Conservation (phyloP, 2,113 vertebrate species). For the Corythaeola cristata region DNA sequence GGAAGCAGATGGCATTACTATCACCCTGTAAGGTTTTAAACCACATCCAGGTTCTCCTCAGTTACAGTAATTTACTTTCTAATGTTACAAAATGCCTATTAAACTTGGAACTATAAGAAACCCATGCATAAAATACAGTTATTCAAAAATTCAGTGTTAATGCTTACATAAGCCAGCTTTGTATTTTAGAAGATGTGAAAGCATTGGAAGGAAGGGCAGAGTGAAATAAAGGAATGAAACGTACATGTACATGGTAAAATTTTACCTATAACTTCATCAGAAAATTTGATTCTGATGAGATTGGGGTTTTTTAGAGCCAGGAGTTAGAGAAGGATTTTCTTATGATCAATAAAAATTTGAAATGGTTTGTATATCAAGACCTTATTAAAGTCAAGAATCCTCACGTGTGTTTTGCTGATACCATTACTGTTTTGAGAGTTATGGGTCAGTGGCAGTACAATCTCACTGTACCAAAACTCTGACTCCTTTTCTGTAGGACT, state of each 20-base stretch:
- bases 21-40: not conserved
- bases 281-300: not conserved
- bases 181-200: not conserved
- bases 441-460: not conserved
- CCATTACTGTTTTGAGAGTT: constrained; percentile 23
- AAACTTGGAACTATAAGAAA: not conserved
- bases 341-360: constrained; percentile 38
- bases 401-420: not conserved
- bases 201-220: not conserved
- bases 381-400: constrained; percentile 25
- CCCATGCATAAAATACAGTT: not conserved
- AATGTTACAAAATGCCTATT: not conserved
- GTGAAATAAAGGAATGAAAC: not conserved
- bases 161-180: not conserved
- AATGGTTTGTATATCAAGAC: constrained; percentile 1
- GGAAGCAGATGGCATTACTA: not conserved
- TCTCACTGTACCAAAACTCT: not conserved
- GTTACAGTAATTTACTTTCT: not conserved
- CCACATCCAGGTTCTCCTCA: not conserved
- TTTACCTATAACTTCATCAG: not conserved
- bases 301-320: not conserved
- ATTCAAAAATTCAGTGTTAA: not conserved
- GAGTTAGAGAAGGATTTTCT: constrained; percentile 13
- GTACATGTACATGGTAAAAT: not conserved
- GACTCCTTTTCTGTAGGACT: not conserved